Percentiles rank a stretch among this genome's conserved stretches.
Conservation (phyloP, 2,113 vertebrate species). For the Erinaceus europaeus region DNA sequence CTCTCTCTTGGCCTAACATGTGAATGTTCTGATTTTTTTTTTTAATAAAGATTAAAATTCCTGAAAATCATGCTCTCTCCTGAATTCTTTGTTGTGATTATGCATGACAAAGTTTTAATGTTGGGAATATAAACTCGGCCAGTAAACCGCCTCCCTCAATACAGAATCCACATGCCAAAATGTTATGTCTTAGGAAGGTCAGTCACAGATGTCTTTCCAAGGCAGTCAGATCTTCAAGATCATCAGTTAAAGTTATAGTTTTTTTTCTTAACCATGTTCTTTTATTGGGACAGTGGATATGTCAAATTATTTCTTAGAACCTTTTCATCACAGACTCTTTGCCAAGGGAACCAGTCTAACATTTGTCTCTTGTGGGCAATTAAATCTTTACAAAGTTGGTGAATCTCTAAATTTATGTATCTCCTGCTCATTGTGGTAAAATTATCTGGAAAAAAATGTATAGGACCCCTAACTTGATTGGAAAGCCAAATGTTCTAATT, state of each 20-base stretch:
- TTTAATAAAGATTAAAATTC: too few species aligned
- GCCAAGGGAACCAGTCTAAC: background rate
- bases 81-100: too few species aligned
- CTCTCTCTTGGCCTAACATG: too few species aligned
- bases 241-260: background rate
- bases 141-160: too few species aligned
- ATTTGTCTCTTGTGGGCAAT: slow-evolving; percentile 36
- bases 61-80: too few species aligned
- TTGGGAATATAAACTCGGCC: too few species aligned
- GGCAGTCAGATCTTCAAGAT: background rate
- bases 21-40: too few species aligned
- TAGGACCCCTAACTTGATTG: background rate
- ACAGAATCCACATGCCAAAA: background rate
- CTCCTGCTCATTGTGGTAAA: background rate
- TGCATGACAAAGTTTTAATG: too few species aligned
- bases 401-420: background rate
- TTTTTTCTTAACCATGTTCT: background rate
- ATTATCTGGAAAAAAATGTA: background rate
- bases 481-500: slow-evolving; percentile 9
- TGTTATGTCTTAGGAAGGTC: background rate
- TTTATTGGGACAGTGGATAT: background rate
- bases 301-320: slow-evolving; percentile 10
- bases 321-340: slow-evolving; percentile 12
- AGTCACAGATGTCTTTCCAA: background rate
- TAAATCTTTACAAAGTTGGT: slow-evolving; percentile 24